Evolutionary conservation across 1,140 invertebrate species (phyloP).

Genomic region (Pteromalus puparum): DNA sequence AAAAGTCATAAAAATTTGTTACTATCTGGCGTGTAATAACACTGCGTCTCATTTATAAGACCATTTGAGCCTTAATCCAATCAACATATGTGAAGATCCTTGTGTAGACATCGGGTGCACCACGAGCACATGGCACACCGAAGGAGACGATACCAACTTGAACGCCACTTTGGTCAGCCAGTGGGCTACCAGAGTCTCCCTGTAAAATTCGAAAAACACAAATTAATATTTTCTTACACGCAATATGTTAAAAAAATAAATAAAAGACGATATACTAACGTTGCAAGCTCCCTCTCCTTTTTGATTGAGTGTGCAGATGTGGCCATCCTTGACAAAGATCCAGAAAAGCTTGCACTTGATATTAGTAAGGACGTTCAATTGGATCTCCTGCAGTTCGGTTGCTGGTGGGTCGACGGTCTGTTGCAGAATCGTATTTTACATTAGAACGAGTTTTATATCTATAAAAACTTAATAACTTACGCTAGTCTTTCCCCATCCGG

Average conservation of each 20-base stretch:
- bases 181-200: constrained; percentile 25
- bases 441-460: not conserved
- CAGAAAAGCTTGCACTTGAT: constrained; percentile 43
- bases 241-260: not conserved
- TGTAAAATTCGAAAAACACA: not conserved
- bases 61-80: constrained; percentile 64
- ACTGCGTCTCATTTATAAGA: not conserved
- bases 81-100: constrained; percentile 69
- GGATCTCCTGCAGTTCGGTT: constrained; percentile 59
- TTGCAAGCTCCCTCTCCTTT: constrained; percentile 79
- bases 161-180: not conserved
- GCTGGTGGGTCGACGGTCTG: not conserved
- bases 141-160: constrained; percentile 66
- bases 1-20: no score
- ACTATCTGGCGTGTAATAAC: no score
- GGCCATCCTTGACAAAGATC: constrained; percentile 64
- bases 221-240: not conserved
- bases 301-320: constrained; percentile 78
- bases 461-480: constrained; percentile 54
- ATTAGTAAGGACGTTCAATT: constrained; percentile 55
- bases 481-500: constrained; percentile 74
- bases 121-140: constrained; percentile 78
- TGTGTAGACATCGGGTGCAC: constrained; percentile 77
- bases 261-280: constrained; percentile 67
- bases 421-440: not conserved